phyloP scores from a whole-genome alignment of 1,140 invertebrate species.

The Pogonognathellus flavescens region DNA sequence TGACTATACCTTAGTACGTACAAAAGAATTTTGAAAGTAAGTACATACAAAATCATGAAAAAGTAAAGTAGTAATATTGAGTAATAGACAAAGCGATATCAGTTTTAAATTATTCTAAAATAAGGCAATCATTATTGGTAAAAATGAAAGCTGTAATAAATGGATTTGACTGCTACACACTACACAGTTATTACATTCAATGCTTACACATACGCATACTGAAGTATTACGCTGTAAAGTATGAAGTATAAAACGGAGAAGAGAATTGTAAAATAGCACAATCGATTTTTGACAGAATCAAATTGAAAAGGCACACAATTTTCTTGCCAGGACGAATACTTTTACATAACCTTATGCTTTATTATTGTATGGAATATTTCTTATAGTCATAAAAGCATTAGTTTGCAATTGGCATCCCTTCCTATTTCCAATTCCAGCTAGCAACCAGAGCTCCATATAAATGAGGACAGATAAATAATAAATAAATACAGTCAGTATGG shows the following conservation, averaged over 20 bases:
- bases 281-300: conserved; percentile 19
- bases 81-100: no score
- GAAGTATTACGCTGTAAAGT: neutral
- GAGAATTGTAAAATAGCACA: neutral
- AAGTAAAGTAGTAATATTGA: no score
- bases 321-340: neutral
- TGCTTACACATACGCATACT: neutral
- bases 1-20: no score
- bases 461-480: conserved; percentile 36
- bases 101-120: no score
- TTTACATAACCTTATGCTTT: neutral
- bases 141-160: neutral
- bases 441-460: neutral
- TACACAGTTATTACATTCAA: neutral
- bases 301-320: conserved; percentile 19
- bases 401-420: neutral
- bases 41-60: no score
- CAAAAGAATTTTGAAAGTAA: no score
- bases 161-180: neutral
- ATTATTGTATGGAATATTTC: neutral
- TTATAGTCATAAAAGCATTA: neutral
- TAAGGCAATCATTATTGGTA: neutral
- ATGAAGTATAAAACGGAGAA: neutral
- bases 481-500: neutral
- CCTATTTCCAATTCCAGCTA: neutral